Evolutionary conservation across 2,113 vertebrate genomes (phyloP).

Genomic region (Todiramphus saurophagus): DNA sequence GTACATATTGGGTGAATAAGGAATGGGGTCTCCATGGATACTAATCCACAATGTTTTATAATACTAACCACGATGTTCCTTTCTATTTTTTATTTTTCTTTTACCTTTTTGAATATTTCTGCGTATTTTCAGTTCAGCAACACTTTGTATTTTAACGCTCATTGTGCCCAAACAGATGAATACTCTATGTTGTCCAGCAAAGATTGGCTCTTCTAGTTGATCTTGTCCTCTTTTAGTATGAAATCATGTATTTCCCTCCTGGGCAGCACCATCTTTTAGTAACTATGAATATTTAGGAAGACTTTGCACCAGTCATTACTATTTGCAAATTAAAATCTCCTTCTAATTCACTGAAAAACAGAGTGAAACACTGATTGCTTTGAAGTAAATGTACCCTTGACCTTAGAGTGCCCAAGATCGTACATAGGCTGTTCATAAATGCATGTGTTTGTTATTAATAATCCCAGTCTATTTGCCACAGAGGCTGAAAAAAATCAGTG

Average conservation of each 20-base stretch:
- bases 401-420: not conserved
- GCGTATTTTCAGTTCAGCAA: not conserved
- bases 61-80: not conserved
- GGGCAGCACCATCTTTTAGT: not conserved
- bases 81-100: not conserved
- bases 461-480: conserved; percentile 41
- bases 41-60: conserved; percentile 38
- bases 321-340: not conserved
- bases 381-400: not conserved
- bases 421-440: conserved; percentile 2
- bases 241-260: not conserved
- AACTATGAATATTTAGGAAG: not conserved
- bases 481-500: conserved; percentile 42
- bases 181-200: not conserved
- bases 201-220: not conserved
- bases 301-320: not conserved
- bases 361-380: not conserved
- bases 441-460: not conserved
- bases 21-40: conserved; percentile 25
- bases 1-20: not conserved
- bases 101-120: conserved; percentile 17
- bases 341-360: not conserved
- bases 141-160: not conserved
- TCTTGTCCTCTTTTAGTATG: not conserved
- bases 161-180: not conserved